phyloP scores from a whole-genome alignment of 2,797 vertebrate genomes.

The Bryconaethiops microstoma region DNA sequence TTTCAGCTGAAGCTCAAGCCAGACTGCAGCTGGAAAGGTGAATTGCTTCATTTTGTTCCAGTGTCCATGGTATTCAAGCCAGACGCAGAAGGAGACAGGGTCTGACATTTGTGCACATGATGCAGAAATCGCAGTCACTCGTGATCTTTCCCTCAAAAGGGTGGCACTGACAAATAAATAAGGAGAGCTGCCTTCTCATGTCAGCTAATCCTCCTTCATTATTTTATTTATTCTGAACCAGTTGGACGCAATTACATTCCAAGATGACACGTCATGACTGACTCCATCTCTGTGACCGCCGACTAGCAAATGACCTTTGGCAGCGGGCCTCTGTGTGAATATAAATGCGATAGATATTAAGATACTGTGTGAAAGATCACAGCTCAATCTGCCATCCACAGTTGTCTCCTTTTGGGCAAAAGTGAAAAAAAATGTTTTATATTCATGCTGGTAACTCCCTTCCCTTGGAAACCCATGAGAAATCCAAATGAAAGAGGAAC shows the following conservation, averaged over 20 bases:
- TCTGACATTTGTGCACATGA: constrained; percentile 60
- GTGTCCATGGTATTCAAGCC: constrained; percentile 4
- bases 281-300: constrained; percentile 56
- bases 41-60: background rate
- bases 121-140: constrained; percentile 18
- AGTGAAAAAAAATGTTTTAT: background rate
- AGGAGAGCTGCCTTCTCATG: constrained; percentile 53
- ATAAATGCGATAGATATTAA: constrained; percentile 60
- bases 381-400: constrained; percentile 6
- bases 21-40: background rate
- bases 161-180: constrained; percentile 9
- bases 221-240: constrained; percentile 70
- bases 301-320: constrained; percentile 69
- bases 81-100: constrained; percentile 17
- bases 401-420: background rate
- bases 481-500: background rate
- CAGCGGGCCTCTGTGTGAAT: constrained; percentile 66
- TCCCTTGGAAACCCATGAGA: no score
- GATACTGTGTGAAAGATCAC: background rate
- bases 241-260: constrained; percentile 74
- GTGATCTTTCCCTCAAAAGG: constrained; percentile 22
- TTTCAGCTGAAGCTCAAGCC: no score
- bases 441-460: background rate
- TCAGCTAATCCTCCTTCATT: constrained; percentile 61
- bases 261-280: constrained; percentile 67